Evolutionary conservation across 2,113 vertebrate species (phyloP).

Genomic region (Tricholaema leucomelas): DNA sequence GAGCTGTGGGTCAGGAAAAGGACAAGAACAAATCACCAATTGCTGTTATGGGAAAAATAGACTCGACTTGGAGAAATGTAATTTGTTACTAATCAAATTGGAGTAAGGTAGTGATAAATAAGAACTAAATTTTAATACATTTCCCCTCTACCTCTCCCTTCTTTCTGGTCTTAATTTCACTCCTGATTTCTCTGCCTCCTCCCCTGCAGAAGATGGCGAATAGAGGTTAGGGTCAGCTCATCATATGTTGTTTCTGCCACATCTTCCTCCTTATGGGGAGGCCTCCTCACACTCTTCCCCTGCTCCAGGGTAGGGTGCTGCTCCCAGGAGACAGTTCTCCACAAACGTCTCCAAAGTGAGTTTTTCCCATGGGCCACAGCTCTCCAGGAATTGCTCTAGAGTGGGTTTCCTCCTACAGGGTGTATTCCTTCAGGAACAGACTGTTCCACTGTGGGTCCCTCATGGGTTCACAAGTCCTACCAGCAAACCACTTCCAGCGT

Average conservation of each 20-base stretch:
- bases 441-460: too few relatives aligned
- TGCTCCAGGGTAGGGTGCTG: accelerated
- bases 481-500: background rate
- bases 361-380: background rate
- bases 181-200: background rate
- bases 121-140: background rate
- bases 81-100: background rate
- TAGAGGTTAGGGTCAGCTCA: background rate
- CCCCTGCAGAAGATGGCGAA: accelerated
- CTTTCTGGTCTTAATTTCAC: background rate
- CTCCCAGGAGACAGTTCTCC: background rate
- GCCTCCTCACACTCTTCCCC: background rate
- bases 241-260: background rate
- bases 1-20: background rate
- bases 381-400: too few relatives aligned
- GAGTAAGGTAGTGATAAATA: background rate
- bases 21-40: background rate
- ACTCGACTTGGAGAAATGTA: background rate
- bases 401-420: too few relatives aligned
- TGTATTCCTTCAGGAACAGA: too few relatives aligned
- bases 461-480: too few relatives aligned
- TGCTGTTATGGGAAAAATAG: accelerated
- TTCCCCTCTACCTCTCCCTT: background rate
- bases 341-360: background rate
- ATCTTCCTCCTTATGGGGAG: background rate